A percentile compares a stretch with the other conserved stretches of the same genome.
Conservation (phyloP, 2,888 invertebrate genomes). For the Drepanosiphum platanoidis region DNA sequence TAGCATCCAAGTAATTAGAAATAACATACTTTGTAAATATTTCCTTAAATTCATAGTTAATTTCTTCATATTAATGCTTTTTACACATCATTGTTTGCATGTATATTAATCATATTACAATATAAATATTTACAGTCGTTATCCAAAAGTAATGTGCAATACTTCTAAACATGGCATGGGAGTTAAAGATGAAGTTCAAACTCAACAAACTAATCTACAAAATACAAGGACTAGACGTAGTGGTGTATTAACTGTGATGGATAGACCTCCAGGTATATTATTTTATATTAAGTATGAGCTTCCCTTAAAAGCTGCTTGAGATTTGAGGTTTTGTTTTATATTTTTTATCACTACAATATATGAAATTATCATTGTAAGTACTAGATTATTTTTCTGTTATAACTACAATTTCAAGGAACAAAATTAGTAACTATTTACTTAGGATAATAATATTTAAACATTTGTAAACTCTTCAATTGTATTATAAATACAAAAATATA, state of each 20-base stretch:
- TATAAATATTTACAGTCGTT: slow-evolving; percentile 29
- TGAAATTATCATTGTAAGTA: slow-evolving; percentile 38
- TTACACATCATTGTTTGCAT: background rate
- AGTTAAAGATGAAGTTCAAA: slow-evolving; percentile 76
- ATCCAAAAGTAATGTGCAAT: slow-evolving; percentile 49
- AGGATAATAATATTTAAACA: background rate
- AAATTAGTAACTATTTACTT: no score
- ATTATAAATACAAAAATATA: background rate
- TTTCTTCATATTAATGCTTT: no score
- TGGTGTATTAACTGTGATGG: slow-evolving; percentile 86
- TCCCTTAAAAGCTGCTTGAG: background rate
- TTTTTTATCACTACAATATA: background rate
- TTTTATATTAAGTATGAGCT: background rate
- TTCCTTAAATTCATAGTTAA: background rate
- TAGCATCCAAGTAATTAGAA: slow-evolving; percentile 44
- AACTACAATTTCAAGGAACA: no score
- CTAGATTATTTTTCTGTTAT: slow-evolving; percentile 20
- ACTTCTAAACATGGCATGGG: slow-evolving; percentile 65
- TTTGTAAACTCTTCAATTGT: background rate
- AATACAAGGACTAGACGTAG: slow-evolving; percentile 77
- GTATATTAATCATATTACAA: background rate
- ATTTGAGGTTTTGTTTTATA: slow-evolving; percentile 21
- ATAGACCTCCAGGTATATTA: slow-evolving; percentile 82
- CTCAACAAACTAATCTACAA: slow-evolving; percentile 66
- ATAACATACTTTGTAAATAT: background rate